Percentiles rank a stretch among this genome's conserved stretches.
Evolutionary conservation across 2,113 vertebrate genomes (phyloP).

Genomic region (Montifringilla adamsi): DNA sequence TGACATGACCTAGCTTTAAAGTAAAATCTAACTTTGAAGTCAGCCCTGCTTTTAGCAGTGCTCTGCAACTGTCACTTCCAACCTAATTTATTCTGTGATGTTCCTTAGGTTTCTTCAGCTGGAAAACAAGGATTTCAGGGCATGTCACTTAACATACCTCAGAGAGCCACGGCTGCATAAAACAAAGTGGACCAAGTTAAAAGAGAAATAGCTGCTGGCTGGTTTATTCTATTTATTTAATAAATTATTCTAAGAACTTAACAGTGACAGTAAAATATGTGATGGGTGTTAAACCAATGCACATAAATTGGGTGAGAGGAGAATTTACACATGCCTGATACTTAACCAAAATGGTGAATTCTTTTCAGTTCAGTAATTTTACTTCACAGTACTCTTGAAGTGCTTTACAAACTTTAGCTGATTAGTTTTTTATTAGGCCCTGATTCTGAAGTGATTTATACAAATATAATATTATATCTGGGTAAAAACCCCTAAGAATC

Average conservation of each 20-base stretch:
- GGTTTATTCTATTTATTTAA: neutral
- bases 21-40: neutral
- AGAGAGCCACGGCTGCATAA: neutral
- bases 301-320: neutral
- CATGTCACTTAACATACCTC: neutral
- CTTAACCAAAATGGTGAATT: neutral
- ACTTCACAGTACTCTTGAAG: neutral
- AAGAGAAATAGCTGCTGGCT: neutral
- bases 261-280: neutral
- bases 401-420: neutral
- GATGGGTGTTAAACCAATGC: neutral
- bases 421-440: neutral
- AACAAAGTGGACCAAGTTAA: neutral
- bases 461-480: neutral
- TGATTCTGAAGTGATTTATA: neutral
- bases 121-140: neutral
- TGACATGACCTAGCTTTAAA: neutral
- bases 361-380: neutral
- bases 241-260: neutral
- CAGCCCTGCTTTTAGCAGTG: neutral
- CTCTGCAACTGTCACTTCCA: conserved; percentile 28
- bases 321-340: neutral
- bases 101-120: neutral
- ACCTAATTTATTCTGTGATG: neutral
- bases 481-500: neutral